These are phyloP conservation scores for Antrozous pallidus DNA, from an alignment of 2,797 vertebrate species.

Conservation along the genomic window DNA sequence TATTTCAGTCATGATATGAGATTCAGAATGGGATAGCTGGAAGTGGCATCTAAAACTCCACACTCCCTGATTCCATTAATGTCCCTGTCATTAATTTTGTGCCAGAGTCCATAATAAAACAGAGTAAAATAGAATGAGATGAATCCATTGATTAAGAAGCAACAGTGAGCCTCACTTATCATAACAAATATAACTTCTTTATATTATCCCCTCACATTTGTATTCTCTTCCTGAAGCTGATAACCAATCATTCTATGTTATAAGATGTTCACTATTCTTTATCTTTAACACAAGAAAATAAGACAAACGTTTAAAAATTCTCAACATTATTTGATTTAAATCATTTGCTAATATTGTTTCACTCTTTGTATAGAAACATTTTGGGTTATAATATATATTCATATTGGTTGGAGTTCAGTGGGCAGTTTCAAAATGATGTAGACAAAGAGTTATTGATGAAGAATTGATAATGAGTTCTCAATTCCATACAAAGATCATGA, in stretches of 20 bases:
- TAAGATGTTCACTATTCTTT: neutral
- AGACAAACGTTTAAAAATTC: neutral
- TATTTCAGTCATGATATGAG: neutral
- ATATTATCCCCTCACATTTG: neutral
- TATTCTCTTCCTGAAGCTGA: neutral
- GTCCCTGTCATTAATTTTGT: neutral
- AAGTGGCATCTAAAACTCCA: neutral
- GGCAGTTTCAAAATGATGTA: neutral
- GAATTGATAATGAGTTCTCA: neutral
- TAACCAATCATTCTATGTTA: neutral
- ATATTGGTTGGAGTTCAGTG: neutral
- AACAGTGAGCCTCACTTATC: neutral
- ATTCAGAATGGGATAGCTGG: neutral
- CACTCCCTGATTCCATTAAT: neutral
- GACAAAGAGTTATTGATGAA: neutral
- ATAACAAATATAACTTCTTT: neutral
- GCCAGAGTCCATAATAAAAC: neutral
- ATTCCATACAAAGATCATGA: neutral
- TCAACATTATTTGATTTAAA: neutral
- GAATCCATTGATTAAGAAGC: neutral
- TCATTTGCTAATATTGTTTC: neutral
- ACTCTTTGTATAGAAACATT: neutral
- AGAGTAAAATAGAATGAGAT: neutral
- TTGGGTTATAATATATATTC: neutral
- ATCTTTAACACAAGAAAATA: neutral